Evolutionary conservation across 2,888 invertebrate species (phyloP).

Genomic region (Branchellion lobata): DNA sequence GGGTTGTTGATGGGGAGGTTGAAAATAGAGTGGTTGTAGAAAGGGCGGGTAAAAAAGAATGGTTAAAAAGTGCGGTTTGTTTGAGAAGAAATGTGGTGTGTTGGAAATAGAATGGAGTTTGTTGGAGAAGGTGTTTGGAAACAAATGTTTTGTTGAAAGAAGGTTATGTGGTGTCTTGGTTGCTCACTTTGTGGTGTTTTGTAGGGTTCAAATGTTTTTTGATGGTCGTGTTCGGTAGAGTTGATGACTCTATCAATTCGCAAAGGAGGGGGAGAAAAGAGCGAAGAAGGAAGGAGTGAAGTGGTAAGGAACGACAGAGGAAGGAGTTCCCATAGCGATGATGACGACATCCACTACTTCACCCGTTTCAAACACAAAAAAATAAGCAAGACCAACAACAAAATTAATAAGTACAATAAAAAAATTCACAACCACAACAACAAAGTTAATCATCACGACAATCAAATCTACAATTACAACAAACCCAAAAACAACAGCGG

Average conservation of each 20-base stretch:
- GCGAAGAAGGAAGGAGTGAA: not conserved
- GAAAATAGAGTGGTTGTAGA: not conserved
- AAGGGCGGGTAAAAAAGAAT: not conserved
- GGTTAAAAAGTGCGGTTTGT: not conserved
- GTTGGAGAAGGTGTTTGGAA: not conserved
- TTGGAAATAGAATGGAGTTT: not conserved
- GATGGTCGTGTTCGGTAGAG: too few relatives aligned
- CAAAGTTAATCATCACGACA: not conserved
- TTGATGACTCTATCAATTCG: too few relatives aligned
- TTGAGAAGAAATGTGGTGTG: too few relatives aligned
- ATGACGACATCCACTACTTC: too few relatives aligned
- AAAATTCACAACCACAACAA: not conserved
- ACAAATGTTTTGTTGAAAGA: not conserved
- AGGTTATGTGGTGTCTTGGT: not conserved
- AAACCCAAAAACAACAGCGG: not conserved
- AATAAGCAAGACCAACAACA: not conserved
- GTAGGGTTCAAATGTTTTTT: too few relatives aligned
- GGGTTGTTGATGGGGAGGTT: constrained; percentile 14
- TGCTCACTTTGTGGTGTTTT: too few relatives aligned
- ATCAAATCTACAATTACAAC: too few relatives aligned
- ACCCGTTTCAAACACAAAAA: too few relatives aligned
- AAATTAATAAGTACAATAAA: not conserved
- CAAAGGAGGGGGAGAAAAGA: too few relatives aligned
- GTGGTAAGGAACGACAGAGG: not conserved
- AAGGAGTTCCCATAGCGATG: not conserved